Evolutionary conservation across 2,797 vertebrate genomes (phyloP), one percentile per base, ranked within the genome.

Genomic region (Champsocephalus gunnari): DNA sequence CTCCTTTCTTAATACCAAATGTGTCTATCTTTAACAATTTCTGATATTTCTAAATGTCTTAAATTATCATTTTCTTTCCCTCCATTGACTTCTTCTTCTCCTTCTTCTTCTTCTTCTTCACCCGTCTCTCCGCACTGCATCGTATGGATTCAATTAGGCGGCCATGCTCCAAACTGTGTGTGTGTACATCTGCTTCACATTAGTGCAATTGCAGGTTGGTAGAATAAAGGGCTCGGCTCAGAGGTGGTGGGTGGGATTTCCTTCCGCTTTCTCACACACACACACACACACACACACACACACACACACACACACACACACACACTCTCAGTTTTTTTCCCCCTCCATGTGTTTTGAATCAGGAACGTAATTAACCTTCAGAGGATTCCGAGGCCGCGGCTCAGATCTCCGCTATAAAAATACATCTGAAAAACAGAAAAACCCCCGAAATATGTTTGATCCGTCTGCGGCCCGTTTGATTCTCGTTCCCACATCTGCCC

Each of bases 161-260:
- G 90, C 96, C 94, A 95, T 95, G 95, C 96, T 94, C 94, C 94
- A 94, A 94, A 94, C 94, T 94, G 93, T 83, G 95, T 95, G 95
- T 93, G 91, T 93, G 91, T 93, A 90, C 96, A 98, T 97, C 96
- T 97, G 97, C 93, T 95, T 95, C 92, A 89, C 94, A 97, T 98
- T 95, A 95, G 92, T 80, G 91, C 96, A 95, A 96, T 96, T 96
- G 96, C 96, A 97, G 96, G 96, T 98, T 96, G 96, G 96, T 96
- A 94, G 96, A 96, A 97, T 94, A 94, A 96, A 93, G 95, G 90
- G 92, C 94, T 88, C 83, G 77, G 86, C 90, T 91, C 55, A 92
- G 96, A 96, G 95, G 94, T 95, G 95, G 96, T 95, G 96, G 96
- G 96, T 94, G 96, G 96, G 95, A 97, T 96, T 96, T 97, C 96